Base-by-base conservation (phyloP, 2,888 invertebrate species). In the Adelphocoris suturalis region DNA sequence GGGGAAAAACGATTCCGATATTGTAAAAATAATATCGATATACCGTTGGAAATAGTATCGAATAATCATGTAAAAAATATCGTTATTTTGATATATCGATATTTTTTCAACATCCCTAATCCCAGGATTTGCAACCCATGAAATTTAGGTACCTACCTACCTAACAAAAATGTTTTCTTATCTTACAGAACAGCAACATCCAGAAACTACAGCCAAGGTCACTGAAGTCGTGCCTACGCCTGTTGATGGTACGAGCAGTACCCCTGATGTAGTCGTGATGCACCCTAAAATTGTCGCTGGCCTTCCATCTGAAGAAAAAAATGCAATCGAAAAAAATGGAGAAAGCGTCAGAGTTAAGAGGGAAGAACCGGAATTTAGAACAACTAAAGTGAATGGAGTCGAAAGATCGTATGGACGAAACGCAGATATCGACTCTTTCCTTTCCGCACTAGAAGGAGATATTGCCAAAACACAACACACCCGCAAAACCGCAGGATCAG, bases 381-480 rank as follows among this genome's bases (percentile, higher is more conserved):
- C 2, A 19, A 82, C 52, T 12, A 12, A 14, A 47, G 82, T 82
- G 19, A 52, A 27, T 12, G 82, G 48, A 27, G 82, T 52, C n/a
- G 19, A 82, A 11, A 86, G 88, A 55, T 76, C 88, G 14, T 5
- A 23, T 11, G 80, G 88, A 5, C 78, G 88, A n/a, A 52, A 88
- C 12, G 52, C 88, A 23, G 88, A 88, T n/a, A 88, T 88, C 57
- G 88, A 88, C 78, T 88, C 88, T 27, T 88, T 88, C 55, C 55
- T 88, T n/a, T 46, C 78, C 7, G 88, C 3, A 3, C 88, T 88
- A 0, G 88, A 88, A 28, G 23, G 19, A 0, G 88, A 88, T 78
- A 88, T 88, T 12, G 52, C 78, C 28, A 47, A 27, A 9, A 55
- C 52, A 13, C 88, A 88, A 19, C 88, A 37, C 46, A 88, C 76